These are phyloP conservation scores for Aegithalos caudatus DNA, from an alignment of 2,113 vertebrate genomes.

Conservation along the genomic window DNA sequence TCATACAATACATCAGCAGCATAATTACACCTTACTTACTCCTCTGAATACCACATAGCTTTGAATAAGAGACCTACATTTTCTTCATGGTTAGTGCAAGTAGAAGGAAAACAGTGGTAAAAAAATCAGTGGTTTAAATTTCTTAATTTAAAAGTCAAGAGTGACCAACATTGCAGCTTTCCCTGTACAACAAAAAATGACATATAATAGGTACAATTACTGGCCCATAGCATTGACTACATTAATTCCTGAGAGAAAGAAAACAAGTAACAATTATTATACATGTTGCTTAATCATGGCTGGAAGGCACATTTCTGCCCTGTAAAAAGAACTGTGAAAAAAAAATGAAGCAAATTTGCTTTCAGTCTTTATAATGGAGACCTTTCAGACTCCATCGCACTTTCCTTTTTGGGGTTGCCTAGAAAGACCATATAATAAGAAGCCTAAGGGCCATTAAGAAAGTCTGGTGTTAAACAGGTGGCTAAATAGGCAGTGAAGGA, in stretches of 20 bases:
- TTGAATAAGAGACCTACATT: neutral
- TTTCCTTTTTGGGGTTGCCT: neutral
- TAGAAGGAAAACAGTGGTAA: neutral
- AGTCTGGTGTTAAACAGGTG: neutral
- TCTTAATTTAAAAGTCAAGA: neutral
- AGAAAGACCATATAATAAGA: neutral
- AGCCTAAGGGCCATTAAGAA: neutral
- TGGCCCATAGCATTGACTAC: neutral
- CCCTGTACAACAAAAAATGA: neutral
- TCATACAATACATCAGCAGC: neutral
- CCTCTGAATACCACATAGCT: neutral
- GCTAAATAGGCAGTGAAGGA: neutral
- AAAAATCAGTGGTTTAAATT: neutral
- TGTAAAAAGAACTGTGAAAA: rapidly evolving
- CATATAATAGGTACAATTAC: neutral
- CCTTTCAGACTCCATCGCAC: neutral
- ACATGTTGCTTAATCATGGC: neutral
- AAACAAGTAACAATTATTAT: neutral
- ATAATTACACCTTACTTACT: neutral
- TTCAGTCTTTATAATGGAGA: neutral
- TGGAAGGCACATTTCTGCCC: neutral
- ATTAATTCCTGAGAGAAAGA: neutral
- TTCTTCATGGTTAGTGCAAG: neutral
- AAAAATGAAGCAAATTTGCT: neutral
- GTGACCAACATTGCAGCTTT: neutral